Percentiles rank a stretch among this genome's conserved stretches.
Conservation (phyloP, 2,888 invertebrate genomes). For the Gortyna flavago region DNA sequence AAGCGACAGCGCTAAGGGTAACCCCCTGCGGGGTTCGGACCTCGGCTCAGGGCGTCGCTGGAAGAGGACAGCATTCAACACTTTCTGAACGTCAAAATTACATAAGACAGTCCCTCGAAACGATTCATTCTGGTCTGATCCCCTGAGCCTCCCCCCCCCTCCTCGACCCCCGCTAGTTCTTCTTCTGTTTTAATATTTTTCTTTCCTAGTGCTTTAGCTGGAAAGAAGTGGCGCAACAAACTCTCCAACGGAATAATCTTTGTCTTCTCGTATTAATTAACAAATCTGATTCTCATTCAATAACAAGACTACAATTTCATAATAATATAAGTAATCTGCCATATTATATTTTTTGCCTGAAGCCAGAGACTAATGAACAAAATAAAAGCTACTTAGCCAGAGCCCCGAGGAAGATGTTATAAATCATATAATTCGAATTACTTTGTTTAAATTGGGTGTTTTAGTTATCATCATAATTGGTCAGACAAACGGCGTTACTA, state of each 20-base stretch:
- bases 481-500: background rate
- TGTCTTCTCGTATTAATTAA: background rate
- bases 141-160: too few species aligned
- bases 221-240: background rate
- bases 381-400: background rate
- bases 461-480: background rate
- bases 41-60: too few species aligned
- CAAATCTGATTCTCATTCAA: background rate
- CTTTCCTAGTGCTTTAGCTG: background rate
- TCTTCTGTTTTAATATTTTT: too few species aligned
- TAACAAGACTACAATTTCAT: background rate
- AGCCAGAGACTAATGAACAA: background rate
- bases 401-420: background rate
- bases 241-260: background rate
- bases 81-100: too few species aligned
- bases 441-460: slow-evolving; percentile 4
- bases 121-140: too few species aligned
- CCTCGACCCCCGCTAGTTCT: too few species aligned
- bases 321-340: background rate
- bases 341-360: background rate
- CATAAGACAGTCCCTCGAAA: background rate
- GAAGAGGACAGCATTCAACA: too few species aligned
- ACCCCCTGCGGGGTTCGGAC: too few species aligned
- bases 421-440: slow-evolving; percentile 7
- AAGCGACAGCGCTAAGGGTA: too few species aligned